These are phyloP conservation scores for Entelurus aequoreus DNA, from an alignment of 2,113 vertebrate species.

Conservation along the genomic window DNA sequence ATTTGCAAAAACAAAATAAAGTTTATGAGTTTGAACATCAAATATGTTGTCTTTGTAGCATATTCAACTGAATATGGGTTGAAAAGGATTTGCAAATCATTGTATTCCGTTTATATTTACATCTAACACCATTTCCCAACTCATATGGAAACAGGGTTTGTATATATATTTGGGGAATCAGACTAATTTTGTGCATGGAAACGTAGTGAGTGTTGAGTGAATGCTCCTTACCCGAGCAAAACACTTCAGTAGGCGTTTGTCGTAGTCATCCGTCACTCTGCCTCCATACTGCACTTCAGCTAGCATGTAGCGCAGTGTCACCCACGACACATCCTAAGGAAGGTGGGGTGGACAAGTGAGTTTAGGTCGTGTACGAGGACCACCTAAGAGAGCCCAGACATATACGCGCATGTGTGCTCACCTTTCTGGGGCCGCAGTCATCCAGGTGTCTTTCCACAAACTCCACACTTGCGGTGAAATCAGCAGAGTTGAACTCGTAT, in stretches of 20 bases:
- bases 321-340: conserved; percentile 82
- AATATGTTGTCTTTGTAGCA: too few species aligned
- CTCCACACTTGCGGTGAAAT: conserved; percentile 75
- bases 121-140: too few species aligned
- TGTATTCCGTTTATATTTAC: too few species aligned
- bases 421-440: conserved; percentile 75
- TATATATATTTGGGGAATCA: too few species aligned
- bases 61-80: too few species aligned
- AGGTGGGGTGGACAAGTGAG: background rate
- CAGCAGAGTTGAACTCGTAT: conserved; percentile 79
- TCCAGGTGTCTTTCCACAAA: conserved; percentile 86
- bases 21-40: too few species aligned
- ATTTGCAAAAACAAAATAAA: too few species aligned
- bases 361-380: background rate
- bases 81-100: too few species aligned
- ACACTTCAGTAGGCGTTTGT: conserved; percentile 78
- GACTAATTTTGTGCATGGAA: too few species aligned
- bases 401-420: conserved; percentile 28
- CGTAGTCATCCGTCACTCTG: conserved; percentile 83
- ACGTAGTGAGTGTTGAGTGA: too few species aligned
- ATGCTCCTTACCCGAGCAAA: conserved; percentile 66
- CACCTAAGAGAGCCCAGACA: too few species aligned
- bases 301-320: conserved; percentile 82
- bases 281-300: conserved; percentile 85
- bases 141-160: too few species aligned